Conservation (phyloP, 2,797 vertebrate species). For the Sarcoramphus papa region DNA sequence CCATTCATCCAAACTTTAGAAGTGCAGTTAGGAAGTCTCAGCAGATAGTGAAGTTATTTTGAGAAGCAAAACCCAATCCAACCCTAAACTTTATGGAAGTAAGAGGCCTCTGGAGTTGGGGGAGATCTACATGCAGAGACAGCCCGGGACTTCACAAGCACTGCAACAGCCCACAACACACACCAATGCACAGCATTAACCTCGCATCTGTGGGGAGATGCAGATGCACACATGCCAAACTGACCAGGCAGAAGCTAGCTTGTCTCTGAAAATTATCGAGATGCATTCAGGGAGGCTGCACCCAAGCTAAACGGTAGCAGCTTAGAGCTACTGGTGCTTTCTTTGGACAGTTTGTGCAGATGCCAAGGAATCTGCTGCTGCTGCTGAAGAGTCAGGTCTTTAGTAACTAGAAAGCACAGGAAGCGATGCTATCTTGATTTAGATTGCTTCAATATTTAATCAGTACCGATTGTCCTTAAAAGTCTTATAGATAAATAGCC, state of each 20-base stretch:
- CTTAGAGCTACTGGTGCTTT: background rate
- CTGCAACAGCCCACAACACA: background rate
- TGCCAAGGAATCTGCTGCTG: background rate
- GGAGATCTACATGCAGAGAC: background rate
- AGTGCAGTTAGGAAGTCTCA: background rate
- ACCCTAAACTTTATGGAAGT: background rate
- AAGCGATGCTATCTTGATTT: background rate
- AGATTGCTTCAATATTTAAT: background rate
- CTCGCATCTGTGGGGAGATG: background rate
- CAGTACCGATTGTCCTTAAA: background rate
- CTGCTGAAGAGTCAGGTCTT: background rate
- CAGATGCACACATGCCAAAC: background rate
- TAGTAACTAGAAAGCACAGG: background rate
- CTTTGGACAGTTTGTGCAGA: background rate
- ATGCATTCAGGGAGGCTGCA: background rate
- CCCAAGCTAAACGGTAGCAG: background rate
- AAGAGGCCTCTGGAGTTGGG: background rate
- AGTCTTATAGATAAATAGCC: background rate
- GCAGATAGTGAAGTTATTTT: background rate
- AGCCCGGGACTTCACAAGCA: background rate
- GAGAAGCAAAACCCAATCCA: background rate
- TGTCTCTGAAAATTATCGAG: background rate
- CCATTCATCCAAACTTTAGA: background rate
- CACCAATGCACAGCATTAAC: background rate
- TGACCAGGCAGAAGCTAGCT: background rate